Percentiles rank a stretch among this genome's conserved stretches.
Evolutionary conservation across 1,140 invertebrate genomes (phyloP).

Genomic region (Lordiphosa mommai): DNA sequence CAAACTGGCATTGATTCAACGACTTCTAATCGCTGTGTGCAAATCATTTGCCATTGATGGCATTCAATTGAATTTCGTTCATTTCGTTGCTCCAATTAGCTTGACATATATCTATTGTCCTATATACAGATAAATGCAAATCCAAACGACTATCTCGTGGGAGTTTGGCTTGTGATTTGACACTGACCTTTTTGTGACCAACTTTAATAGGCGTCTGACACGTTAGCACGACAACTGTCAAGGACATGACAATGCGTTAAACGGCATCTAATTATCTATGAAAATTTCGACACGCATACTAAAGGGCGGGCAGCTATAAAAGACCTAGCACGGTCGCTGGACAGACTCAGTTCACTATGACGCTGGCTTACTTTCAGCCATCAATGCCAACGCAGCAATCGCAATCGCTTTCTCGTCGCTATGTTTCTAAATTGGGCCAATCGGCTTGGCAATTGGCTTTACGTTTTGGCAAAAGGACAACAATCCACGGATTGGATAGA

Average conservation of each 20-base stretch:
- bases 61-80: constrained; percentile 37
- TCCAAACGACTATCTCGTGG: constrained; percentile 22
- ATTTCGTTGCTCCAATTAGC: constrained; percentile 45
- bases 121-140: constrained; percentile 24
- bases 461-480: constrained; percentile 60
- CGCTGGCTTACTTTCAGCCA: constrained; percentile 33
- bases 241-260: constrained; percentile 24
- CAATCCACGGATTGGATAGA: constrained; percentile 64
- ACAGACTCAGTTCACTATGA: constrained; percentile 43
- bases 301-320: constrained; percentile 32
- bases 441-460: constrained; percentile 55
- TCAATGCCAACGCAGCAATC: background rate
- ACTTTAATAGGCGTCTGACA: constrained; percentile 47
- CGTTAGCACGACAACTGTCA: constrained; percentile 21
- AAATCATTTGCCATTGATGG: constrained; percentile 57
- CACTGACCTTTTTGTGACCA: constrained; percentile 36
- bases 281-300: constrained; percentile 30
- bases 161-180: constrained; percentile 15
- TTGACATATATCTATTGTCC: constrained; percentile 18
- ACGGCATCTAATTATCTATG: constrained; percentile 37
- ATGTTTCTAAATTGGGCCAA: constrained; percentile 15
- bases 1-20: background rate
- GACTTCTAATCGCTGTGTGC: constrained; percentile 50
- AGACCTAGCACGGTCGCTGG: constrained; percentile 3
- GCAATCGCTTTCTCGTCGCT: constrained; percentile 16